A percentile compares a stretch with the other conserved stretches of the same genome.
phyloP scores from a whole-genome alignment of 1,140 invertebrate genomes.

The Amphibalanus amphitrite region DNA sequence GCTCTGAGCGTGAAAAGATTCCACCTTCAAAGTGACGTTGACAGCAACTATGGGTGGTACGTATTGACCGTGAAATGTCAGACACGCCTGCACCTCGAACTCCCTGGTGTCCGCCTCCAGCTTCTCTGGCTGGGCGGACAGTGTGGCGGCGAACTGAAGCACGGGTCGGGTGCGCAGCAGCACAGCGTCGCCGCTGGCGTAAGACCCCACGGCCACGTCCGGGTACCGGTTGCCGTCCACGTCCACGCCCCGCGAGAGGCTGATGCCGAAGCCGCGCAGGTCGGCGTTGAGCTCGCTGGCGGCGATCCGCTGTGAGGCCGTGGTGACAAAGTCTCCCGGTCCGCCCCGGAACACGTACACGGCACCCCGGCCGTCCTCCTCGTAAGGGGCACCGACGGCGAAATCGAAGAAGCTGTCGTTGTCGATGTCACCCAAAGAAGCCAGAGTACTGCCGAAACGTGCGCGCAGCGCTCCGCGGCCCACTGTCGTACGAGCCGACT shows the following conservation, averaged over 20 bases:
- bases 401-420: conserved; percentile 22
- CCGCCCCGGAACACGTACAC: conserved; percentile 37
- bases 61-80: neutral
- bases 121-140: neutral
- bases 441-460: conserved; percentile 12
- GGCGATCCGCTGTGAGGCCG: conserved; percentile 17
- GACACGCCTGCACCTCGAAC: neutral
- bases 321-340: conserved; percentile 4
- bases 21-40: neutral
- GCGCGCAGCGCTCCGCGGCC: neutral
- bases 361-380: conserved; percentile 27
- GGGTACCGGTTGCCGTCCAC: conserved; percentile 29
- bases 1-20: neutral
- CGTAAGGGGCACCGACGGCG: conserved; percentile 36
- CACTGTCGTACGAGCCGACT: neutral
- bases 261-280: conserved; percentile 23
- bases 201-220: conserved; percentile 23
- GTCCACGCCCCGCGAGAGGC: conserved; percentile 22
- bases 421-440: conserved; percentile 13
- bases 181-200: conserved; percentile 18
- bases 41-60: neutral
- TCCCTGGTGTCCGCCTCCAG: neutral
- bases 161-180: conserved; percentile 18
- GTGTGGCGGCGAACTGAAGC: neutral
- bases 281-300: conserved; percentile 12